Base-by-base conservation (phyloP, 2,888 invertebrate genomes). In the Adela reaumurella region DNA sequence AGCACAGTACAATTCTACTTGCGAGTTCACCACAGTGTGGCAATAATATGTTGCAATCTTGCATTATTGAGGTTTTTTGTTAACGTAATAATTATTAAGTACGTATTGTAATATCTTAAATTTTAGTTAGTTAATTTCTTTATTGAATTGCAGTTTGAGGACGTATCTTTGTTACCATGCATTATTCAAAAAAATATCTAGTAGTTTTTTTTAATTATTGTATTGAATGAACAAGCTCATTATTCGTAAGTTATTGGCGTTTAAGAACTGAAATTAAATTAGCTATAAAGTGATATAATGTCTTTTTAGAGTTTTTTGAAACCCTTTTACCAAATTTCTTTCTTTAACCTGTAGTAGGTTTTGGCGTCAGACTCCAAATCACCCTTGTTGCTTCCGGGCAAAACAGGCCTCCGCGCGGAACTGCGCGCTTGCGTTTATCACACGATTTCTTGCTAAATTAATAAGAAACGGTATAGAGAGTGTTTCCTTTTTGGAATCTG, bases 221-320 rank as follows among this genome's bases (percentile, higher is more conserved):
- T 76, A 76, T 76, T 76, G 35, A 35, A 35, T 14, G 35, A 24
- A 76, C 74, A 73, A 69, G 78, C 77, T 78, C 78, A 77, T 77
- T 74, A 74, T 69, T 74, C 65, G 68, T 76, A 78, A 74, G 74
- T 72, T 74, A 76, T 71, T 72, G 74, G 77, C 78, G 74, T 72
- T 74, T 78, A 78, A 76, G 78, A 78, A 78, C 78, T 78, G 78
- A 78, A 70, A 77, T 77, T 74, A 76, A 78, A 77, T 67, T 76
- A 78, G 76, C 73, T 76, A 76, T 76, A 77, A 35, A 35, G 35
- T 35, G 6, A 24, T n/a, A n/a, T n/a, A n/a, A n/a, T n/a, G n/a
- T n/a, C n/a, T n/a, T n/a, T n/a, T n/a, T n/a, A n/a, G n/a, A n/a
- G n/a, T n/a, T n/a, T n/a, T n/a, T n/a, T n/a, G n/a, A n/a, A n/a